Evolutionary conservation across 2,888 invertebrate genomes (phyloP), one percentile per base, ranked within the genome.

Genomic region (Parelbella ahira): DNA sequence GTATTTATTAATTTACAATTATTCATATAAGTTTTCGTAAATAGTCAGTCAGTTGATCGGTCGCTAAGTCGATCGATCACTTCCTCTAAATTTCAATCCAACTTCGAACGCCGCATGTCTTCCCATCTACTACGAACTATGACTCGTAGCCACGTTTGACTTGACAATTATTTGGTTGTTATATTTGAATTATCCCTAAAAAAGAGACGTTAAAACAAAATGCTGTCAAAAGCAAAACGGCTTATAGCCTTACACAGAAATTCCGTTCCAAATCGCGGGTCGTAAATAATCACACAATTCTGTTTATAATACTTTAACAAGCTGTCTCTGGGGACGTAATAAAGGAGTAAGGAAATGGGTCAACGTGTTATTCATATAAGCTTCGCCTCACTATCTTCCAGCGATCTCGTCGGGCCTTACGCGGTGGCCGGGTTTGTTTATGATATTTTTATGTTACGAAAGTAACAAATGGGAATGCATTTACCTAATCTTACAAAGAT

Each of bases 281-380:
- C 20, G 11, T 25, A 28, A 28, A 34, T 13, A 34, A 30, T 27
- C 34, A 15, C 33, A 27, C 13, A 34, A 34, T 34, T 42, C 19
- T n/a, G 15, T 34, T 4, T 34, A 42, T 27, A 33, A 41, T 33
- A 42, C 34, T 21, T 28, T 42, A 42, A 34, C 34, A 42, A 33
- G 33, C 27, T 42, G 21, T 33, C 41, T 34, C 34, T 4, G 23
- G 41, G 28, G 41, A 34, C 11, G 28, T 28, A 23, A 32, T 39
- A 25, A 42, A 19, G 18, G 20, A 28, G 21, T 7, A 5, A 10
- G 10, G 25, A 42, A 42, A 34, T 42, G 21, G 41, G 41, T 42
- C 41, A 42, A 27, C 21, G 15, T 29, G 38, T 37, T 12, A 27
- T 23, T 15, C 10, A 27, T 28, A 28, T 19, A 18, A n/a, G 13